These are phyloP conservation scores for Intoshia linei DNA, from an alignment of 1,140 invertebrate species.

Conservation along the genomic window DNA sequence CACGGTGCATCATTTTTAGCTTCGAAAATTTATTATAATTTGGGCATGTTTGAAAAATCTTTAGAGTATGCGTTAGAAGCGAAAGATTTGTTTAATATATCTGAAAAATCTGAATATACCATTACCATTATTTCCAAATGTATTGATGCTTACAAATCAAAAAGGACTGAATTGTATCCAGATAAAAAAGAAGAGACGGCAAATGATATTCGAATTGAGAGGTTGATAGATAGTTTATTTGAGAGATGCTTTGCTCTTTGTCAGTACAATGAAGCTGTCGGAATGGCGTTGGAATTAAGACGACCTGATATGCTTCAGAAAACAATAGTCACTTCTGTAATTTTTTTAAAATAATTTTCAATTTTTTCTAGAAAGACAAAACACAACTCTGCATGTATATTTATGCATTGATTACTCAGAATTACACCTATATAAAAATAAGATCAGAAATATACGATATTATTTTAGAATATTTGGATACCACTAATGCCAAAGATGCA, in stretches of 20 bases:
- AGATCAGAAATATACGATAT: no score
- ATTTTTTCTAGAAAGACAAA: no score
- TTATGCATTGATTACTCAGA: no score
- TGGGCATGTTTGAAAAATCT: conserved; percentile 75
- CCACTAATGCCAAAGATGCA: no score
- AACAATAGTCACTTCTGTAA: conserved; percentile 45
- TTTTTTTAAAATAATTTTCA: no score
- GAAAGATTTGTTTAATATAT: conserved; percentile 64
- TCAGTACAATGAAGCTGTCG: conserved; percentile 53
- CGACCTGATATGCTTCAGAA: conserved; percentile 74
- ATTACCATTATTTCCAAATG: conserved; percentile 60
- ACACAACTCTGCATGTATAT: no score
- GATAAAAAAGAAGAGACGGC: conserved; percentile 29
- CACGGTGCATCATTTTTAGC: neutral
- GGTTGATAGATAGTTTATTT: conserved; percentile 82
- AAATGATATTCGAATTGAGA: conserved; percentile 55
- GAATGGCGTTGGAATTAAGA: conserved; percentile 63
- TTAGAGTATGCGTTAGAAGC: conserved; percentile 65
- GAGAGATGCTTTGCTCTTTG: conserved; percentile 63
- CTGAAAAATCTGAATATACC: conserved; percentile 62
- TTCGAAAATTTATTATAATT: conserved; percentile 51
- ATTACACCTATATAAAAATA: no score
- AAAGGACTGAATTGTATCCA: conserved; percentile 29
- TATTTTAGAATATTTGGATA: no score
- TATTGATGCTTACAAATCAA: conserved; percentile 61